These are phyloP conservation scores for Spodoptera littoralis DNA, from an alignment of 2,888 invertebrate species.

Conservation along the genomic window DNA sequence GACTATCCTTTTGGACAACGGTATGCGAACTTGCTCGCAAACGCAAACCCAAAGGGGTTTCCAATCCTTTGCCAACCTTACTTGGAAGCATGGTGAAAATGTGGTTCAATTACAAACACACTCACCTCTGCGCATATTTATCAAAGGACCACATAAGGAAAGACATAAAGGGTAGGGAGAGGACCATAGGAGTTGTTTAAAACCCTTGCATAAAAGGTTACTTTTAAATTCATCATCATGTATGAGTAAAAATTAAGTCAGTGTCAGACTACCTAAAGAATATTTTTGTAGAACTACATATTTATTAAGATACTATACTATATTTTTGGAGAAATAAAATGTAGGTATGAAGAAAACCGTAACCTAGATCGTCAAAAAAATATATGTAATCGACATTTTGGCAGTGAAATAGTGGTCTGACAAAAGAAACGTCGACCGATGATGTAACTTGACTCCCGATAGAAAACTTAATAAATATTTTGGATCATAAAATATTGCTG, in stretches of 20 bases:
- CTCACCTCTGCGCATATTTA: constrained; percentile 1
- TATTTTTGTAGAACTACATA: no score
- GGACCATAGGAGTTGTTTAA: no score
- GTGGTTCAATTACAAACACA: constrained; percentile 10
- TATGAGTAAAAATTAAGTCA: no score
- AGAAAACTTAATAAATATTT: background rate
- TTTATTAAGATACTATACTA: no score
- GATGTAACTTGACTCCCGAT: constrained; percentile 1
- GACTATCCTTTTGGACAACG: no score
- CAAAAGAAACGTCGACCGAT: constrained; percentile 16
- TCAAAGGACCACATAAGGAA: background rate
- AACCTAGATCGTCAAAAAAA: background rate
- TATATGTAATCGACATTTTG: constrained; percentile 8
- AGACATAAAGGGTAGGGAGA: no score
- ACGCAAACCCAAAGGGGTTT: background rate
- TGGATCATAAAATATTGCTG: constrained; percentile 15
- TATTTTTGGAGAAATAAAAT: no score
- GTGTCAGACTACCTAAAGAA: no score
- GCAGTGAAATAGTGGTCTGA: constrained; percentile 12
- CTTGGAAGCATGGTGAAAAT: constrained; percentile 8
- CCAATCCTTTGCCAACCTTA: background rate
- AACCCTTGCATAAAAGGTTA: no score
- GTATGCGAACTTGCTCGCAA: no score
- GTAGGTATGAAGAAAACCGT: no score
- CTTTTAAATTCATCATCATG: no score